Percentiles rank a stretch among this genome's conserved stretches.
Evolutionary conservation across 2,888 invertebrate species (phyloP).

Genomic region (Melinopterus prodromus): DNA sequence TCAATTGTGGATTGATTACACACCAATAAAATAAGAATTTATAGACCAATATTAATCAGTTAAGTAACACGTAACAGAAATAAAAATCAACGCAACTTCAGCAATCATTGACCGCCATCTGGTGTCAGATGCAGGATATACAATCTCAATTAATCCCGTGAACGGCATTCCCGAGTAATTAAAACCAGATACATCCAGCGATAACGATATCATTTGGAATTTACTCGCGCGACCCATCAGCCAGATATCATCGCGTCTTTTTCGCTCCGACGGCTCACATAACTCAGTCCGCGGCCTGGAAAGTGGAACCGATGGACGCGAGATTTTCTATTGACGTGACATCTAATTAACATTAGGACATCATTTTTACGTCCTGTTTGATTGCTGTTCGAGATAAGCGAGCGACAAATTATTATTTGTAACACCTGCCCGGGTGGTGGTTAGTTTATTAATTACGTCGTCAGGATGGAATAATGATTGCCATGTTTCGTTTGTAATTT

Average conservation of each 20-base stretch:
- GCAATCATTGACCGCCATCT: constrained; percentile 14
- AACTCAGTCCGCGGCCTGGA: neutral
- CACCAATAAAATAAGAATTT: no score
- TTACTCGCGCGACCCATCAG: neutral
- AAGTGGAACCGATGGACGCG: constrained; percentile 12
- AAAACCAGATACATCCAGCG: constrained; percentile 16
- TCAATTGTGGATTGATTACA: no score
- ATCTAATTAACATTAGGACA: constrained; percentile 14
- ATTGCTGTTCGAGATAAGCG: neutral
- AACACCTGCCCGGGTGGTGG: constrained; percentile 8
- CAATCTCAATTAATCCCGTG: constrained; percentile 23
- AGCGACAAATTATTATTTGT: constrained; percentile 16
- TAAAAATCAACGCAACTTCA: neutral
- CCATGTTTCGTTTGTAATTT: neutral
- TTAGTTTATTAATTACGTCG: neutral
- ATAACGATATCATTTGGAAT: constrained; percentile 10
- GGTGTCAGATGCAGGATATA: constrained; percentile 12
- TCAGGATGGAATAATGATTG: neutral
- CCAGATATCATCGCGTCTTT: constrained; percentile 5
- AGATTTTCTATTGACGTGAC: constrained; percentile 7
- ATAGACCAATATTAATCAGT: no score
- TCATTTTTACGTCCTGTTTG: constrained; percentile 15
- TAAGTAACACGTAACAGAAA: no score
- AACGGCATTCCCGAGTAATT: constrained; percentile 17
- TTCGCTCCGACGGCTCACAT: neutral